Percentiles rank a stretch among this genome's conserved stretches.
phyloP scores from a whole-genome alignment of 2,797 vertebrate genomes.

The Coluber constrictor region DNA sequence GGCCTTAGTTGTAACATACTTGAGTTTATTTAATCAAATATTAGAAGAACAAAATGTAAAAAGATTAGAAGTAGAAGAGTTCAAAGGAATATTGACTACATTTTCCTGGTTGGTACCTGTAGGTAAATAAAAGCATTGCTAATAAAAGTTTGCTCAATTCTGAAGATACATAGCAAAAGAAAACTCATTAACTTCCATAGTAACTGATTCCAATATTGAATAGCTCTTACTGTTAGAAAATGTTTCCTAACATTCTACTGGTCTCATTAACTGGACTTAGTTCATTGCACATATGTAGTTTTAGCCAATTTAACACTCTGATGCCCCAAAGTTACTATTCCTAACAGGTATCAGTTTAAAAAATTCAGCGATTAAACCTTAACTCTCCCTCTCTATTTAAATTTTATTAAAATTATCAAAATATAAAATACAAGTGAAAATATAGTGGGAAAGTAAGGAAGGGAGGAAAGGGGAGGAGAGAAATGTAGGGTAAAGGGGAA shows the following conservation, averaged over 20 bases:
- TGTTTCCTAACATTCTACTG: background rate
- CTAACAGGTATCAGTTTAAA: background rate
- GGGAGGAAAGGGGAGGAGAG: background rate
- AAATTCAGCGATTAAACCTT: background rate
- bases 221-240: background rate
- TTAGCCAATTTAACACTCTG: background rate
- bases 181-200: background rate
- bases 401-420: background rate
- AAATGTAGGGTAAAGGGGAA: background rate
- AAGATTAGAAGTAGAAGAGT: background rate
- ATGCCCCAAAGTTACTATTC: background rate
- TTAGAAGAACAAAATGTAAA: background rate
- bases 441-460: background rate
- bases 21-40: background rate
- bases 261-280: background rate
- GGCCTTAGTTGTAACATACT: background rate
- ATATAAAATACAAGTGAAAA: background rate
- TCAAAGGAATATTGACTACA: background rate
- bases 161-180: background rate
- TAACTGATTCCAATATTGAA: background rate
- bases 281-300: background rate
- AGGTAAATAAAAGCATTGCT: background rate
- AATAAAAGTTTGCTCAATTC: background rate
- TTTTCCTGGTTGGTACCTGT: background rate
- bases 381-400: background rate